Evolutionary conservation across 2,888 invertebrate species (phyloP), one percentile per base, ranked within the genome.

Genomic region (Andrena hattorfiana): DNA sequence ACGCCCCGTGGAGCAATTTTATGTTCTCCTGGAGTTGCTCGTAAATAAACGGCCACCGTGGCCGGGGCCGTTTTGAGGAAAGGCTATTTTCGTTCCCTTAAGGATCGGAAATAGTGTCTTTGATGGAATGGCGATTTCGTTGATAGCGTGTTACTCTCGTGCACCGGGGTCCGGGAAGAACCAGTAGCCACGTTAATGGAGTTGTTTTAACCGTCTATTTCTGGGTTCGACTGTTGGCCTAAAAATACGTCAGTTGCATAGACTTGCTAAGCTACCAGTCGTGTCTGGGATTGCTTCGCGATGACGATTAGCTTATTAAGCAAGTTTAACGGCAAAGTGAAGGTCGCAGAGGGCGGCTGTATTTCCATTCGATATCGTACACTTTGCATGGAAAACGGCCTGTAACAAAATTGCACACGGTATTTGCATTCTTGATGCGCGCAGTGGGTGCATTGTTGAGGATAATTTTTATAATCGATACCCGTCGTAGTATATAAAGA

Each of bases 161-260:
- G 70, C 54, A 74, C 77, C 30, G 70, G 69, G 67, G 67, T 80
- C 86, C 75, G 74, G 66, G 63, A 56, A 68, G 81, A 76, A 77
- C 64, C 51, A 75, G 35, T 48, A 76, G 62, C 71, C 79, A 77
- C 77, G 62, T 87, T 89, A 84, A 89, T 88, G 84, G 83, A 89
- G 78, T 86, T 89, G 78, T 85, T 88, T 89, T 84, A 83, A 88
- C 81, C 35, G 68, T 84, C 78, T 82, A 89, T 86, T 87, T 85
- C 73, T 64, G 77, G 80, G 35, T 72, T 81, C 71, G 83, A 83
- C 84, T 42, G 62, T 63, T 48, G 67, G 70, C 56, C 86, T 80
- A 86, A 85, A 89, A 86, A 89, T 89, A 88, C 54, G 67, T 48
- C 59, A n/a, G 32, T 51, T 49, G 49, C 56, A 66, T 80, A 35